Base-by-base conservation (phyloP, 2,113 vertebrate species). In the Chlorodrepanis virens region DNA sequence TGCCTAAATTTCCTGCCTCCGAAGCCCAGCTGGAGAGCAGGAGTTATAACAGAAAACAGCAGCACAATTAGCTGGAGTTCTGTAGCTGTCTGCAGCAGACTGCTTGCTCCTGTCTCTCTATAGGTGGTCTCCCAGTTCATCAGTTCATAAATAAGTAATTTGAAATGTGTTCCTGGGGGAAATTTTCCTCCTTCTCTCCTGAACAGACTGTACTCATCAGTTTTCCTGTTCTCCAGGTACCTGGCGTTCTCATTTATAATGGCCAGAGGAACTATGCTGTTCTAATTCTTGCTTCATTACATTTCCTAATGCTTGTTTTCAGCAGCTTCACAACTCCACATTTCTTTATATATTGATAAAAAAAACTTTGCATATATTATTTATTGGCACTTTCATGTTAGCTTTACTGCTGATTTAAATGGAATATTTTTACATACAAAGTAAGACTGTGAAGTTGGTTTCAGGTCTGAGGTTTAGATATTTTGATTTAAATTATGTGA, bases 91-190 rank as follows among this genome's bases (percentile, higher is more conserved):
- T 98, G 98, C 97, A 90, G 98, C 97, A 98, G 98, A 90, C 97
- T 98, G 97, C 97, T 98, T 97, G 97, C 97, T 96, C 96, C 92
- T 96, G 96, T 97, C 97, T 98, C 98, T 98, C 98, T 81, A 98
- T 98, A 98, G 98, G 98, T 98, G 98, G 98, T 98, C 98, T 98
- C 98, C 98, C 98, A 98, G 98, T 98, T 98, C 98, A 98, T 98
- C 98, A 98, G 98, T 98, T 99, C 98, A 98, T 99, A 98, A 99
- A 99, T 98, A 98, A 98, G 98, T 98, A 98, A 98, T 98, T 98
- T 98, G 98, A 98, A 98, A 98, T 98, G 98, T 97, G 98, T 97
- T 98, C 98, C 98, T 98, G 97, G 94, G 98, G 98, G 98, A 98
- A 97, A 98, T 98, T 98, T 98, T 97, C 98, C 97, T 97, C 97